Evolutionary conservation across 2,888 invertebrate species (phyloP).

Genomic region (Philaethria dido): DNA sequence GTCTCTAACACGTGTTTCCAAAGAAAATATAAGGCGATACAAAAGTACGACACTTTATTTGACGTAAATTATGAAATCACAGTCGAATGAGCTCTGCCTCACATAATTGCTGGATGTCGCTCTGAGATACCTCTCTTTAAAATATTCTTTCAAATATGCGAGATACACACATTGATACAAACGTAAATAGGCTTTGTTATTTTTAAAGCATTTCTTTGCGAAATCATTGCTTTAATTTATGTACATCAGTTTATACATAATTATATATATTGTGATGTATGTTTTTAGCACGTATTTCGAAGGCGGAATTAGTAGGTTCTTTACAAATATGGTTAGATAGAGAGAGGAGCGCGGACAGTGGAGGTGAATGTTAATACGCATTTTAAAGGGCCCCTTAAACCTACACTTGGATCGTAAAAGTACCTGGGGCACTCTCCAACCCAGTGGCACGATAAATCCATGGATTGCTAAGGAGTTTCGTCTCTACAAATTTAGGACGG

Average conservation of each 20-base stretch:
- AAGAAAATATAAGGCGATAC: not conserved
- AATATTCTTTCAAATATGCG: not conserved
- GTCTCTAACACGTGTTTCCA: not conserved
- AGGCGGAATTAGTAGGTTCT: no score
- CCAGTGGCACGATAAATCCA: no score
- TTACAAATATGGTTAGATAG: no score
- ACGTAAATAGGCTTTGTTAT: conserved; percentile 12
- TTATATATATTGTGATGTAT: not conserved
- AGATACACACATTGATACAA: conserved; percentile 9
- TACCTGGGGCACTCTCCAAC: no score
- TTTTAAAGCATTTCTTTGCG: not conserved
- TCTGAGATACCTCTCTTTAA: conserved; percentile 1
- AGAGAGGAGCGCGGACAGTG: no score
- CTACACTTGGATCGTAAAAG: no score
- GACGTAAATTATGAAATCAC: conserved; percentile 13
- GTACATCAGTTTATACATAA: not conserved
- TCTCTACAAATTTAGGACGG: no score
- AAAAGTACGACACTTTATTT: not conserved
- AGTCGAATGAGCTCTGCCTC: conserved; percentile 13
- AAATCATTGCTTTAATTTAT: not conserved
- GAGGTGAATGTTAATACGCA: no score
- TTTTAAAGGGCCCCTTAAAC: no score
- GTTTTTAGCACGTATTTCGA: no score
- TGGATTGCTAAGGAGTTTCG: no score
- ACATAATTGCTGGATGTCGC: conserved; percentile 12